A percentile compares a stretch with the other conserved stretches of the same genome.
phyloP scores from a whole-genome alignment of 2,888 invertebrate species.

The Isoperla grammatica region DNA sequence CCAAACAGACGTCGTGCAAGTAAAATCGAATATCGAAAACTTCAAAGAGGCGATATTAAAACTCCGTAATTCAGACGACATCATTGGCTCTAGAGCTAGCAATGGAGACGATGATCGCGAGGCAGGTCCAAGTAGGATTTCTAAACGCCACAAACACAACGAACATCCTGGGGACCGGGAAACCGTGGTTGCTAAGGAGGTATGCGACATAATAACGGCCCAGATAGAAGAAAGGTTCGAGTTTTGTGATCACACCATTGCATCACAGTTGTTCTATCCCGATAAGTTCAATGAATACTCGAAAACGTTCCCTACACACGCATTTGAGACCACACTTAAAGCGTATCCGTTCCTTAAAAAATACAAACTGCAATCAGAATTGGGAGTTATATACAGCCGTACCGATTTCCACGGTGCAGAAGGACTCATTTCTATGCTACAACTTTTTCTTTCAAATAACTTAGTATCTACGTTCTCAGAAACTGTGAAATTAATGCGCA shows the following conservation, averaged over 20 bases:
- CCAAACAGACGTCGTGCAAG: conserved; percentile 11
- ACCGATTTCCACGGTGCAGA: conserved; percentile 30
- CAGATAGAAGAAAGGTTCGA: conserved; percentile 34
- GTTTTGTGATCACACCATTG: conserved; percentile 34
- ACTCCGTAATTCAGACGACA: conserved; percentile 8
- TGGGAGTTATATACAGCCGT: conserved; percentile 33
- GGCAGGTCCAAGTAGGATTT: neutral
- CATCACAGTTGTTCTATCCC: conserved; percentile 34
- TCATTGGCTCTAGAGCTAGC: neutral
- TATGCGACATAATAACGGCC: conserved; percentile 35
- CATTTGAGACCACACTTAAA: conserved; percentile 28
- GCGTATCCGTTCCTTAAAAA: too few species aligned
- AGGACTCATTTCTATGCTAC: conserved; percentile 26
- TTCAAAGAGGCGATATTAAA: conserved; percentile 25
- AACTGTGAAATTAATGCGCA: conserved; percentile 34
- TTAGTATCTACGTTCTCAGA: conserved; percentile 33
- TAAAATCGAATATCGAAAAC: conserved; percentile 21
- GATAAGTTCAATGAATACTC: conserved; percentile 28
- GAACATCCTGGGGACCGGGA: conserved; percentile 4
- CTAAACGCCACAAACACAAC: neutral
- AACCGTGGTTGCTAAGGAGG: conserved; percentile 31
- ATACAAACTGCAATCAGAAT: conserved; percentile 33
- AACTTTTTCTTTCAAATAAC: conserved; percentile 32
- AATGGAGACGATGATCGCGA: neutral
- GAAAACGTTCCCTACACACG: too few species aligned